Evolutionary conservation across 1,140 invertebrate species (phyloP).

Genomic region (Drosophila pectinifera): DNA sequence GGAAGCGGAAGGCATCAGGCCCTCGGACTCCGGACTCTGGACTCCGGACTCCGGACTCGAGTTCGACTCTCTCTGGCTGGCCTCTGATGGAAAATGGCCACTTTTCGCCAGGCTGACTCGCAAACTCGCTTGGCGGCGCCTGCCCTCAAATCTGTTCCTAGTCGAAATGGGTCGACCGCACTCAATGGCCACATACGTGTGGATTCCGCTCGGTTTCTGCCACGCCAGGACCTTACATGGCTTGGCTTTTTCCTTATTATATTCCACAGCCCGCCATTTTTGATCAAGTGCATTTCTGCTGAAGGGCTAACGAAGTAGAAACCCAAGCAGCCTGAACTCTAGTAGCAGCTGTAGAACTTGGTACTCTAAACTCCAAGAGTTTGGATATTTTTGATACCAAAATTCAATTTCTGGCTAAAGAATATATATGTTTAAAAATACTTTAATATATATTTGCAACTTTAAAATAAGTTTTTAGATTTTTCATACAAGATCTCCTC

Average conservation of each 20-base stretch:
- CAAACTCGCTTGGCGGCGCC: conserved; percentile 12
- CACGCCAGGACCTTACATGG: conserved; percentile 5
- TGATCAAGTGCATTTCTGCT: conserved; percentile 76
- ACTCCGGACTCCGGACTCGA: not conserved
- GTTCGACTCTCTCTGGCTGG: conserved; percentile 6
- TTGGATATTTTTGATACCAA: no score
- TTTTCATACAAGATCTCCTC: no score
- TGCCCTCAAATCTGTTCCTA: conserved; percentile 53
- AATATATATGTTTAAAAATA: not conserved
- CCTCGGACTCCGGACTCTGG: not conserved
- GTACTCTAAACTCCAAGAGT: conserved; percentile 3
- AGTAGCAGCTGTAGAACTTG: conserved; percentile 11
- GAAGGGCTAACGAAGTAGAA: conserved; percentile 72
- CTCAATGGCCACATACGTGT: conserved; percentile 67
- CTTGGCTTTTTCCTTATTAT: conserved; percentile 22
- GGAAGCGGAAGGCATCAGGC: conserved; percentile 58
- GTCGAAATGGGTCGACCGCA: conserved; percentile 68
- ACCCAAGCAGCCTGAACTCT: conserved; percentile 44
- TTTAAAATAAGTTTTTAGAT: no score
- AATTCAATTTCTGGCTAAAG: no score
- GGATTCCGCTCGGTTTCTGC: conserved; percentile 22
- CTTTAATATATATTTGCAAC: not conserved
- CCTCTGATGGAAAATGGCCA: conserved; percentile 55
- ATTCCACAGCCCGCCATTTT: conserved; percentile 59
- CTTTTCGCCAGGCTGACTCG: conserved; percentile 39